Conservation (phyloP, 35 echinoderm and acorn worm species). For the Hemicentrotus pulcherrimus region DNA sequence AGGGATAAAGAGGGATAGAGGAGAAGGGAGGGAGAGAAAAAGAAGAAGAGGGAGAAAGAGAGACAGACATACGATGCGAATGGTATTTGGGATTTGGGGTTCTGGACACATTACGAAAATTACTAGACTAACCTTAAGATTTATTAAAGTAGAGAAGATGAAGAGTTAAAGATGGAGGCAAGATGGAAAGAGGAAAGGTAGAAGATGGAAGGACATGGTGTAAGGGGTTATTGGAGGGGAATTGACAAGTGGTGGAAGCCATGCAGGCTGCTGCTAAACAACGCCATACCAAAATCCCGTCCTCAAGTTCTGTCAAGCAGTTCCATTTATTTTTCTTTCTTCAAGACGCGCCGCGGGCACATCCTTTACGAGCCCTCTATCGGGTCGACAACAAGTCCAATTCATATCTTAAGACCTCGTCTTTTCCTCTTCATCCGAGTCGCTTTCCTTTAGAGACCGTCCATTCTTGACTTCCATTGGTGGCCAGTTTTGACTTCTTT, state of each 20-base stretch:
- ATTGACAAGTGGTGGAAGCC: background rate
- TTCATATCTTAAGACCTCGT: slow-evolving; percentile 30
- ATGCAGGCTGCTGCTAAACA: background rate
- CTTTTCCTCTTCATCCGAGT: slow-evolving; percentile 8
- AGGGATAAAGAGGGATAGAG: too few species aligned
- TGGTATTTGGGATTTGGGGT: too few species aligned
- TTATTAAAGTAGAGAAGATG: too few species aligned
- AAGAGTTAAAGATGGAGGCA: too few species aligned
- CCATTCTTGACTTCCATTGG: background rate
- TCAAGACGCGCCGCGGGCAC: slow-evolving; percentile 13
- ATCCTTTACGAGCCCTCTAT: background rate
- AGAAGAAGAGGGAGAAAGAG: too few species aligned
- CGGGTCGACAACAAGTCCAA: slow-evolving; percentile 26
- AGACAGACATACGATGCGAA: background rate
- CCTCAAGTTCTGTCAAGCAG: slow-evolving; percentile 21
- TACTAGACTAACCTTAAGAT: background rate
- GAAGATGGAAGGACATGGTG: background rate
- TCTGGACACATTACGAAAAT: background rate
- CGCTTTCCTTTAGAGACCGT: background rate
- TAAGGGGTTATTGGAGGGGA: background rate
- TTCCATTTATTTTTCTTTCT: slow-evolving; percentile 44
- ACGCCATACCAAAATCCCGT: background rate
- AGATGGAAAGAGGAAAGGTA: background rate
- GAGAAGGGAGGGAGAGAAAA: too few species aligned
- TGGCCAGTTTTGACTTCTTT: background rate